Percentiles rank a stretch among this genome's conserved stretches.
Evolutionary conservation across 2,113 vertebrate species (phyloP).

Genomic region (Syngnathus scovelli): DNA sequence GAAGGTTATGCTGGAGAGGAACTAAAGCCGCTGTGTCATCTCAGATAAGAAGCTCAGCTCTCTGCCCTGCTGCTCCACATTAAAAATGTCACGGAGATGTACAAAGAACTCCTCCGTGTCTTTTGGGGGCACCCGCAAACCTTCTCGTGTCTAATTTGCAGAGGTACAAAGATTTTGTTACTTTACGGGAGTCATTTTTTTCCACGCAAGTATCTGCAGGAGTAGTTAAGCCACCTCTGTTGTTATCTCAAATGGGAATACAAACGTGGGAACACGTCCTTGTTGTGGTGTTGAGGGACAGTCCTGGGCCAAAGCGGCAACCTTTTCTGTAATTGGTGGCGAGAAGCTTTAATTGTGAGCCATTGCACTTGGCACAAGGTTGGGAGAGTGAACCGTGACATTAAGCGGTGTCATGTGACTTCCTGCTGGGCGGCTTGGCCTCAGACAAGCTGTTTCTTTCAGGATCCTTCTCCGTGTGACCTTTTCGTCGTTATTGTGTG

Average conservation of each 20-base stretch:
- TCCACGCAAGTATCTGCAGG: background rate
- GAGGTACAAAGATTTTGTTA: slow-evolving; percentile 1
- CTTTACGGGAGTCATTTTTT: too few relatives aligned
- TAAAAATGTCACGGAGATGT: slow-evolving; percentile 55
- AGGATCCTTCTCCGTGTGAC: slow-evolving; percentile 45
- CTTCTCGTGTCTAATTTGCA: slow-evolving; percentile 54
- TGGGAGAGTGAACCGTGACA: slow-evolving; percentile 48
- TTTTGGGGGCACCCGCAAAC: slow-evolving; percentile 40
- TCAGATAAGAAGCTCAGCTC: slow-evolving; percentile 54
- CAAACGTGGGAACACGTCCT: slow-evolving; percentile 10
- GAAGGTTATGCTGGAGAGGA: slow-evolving; percentile 40
- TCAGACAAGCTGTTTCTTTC: slow-evolving; percentile 37
- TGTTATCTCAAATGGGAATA: slow-evolving; percentile 41
- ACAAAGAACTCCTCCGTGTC: slow-evolving; percentile 61
- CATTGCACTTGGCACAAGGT: slow-evolving; percentile 34
- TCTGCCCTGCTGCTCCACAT: slow-evolving; percentile 49
- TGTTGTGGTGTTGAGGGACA: slow-evolving; percentile 16
- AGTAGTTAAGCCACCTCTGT: background rate
- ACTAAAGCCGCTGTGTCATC: slow-evolving; percentile 59
- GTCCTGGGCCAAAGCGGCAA: slow-evolving; percentile 13
- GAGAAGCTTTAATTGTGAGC: slow-evolving; percentile 45
- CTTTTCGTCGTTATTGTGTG: slow-evolving; percentile 35
- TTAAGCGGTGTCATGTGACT: slow-evolving; percentile 42
- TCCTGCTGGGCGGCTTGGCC: slow-evolving; percentile 25
- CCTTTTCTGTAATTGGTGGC: slow-evolving; percentile 56